These are phyloP conservation scores for Ianthella basta DNA, from an alignment of 37 sponge, comb jelly and placozoan species.

Conservation along the genomic window DNA sequence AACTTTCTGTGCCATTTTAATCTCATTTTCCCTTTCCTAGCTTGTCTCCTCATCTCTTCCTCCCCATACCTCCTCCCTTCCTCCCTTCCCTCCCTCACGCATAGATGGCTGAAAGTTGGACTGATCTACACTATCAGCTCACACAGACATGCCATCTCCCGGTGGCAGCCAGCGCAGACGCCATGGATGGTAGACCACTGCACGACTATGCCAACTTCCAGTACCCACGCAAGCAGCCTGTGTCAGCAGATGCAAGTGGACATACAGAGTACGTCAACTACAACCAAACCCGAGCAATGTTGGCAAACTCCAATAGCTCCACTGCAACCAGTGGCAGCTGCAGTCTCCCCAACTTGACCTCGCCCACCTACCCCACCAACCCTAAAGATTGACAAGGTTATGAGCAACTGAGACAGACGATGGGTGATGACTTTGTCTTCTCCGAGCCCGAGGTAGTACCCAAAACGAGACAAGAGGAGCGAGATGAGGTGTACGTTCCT, in stretches of 20 bases:
- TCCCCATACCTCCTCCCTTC: too few species aligned
- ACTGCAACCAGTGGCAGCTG: neutral
- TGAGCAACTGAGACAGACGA: neutral
- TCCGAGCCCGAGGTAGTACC: neutral
- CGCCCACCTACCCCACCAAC: neutral
- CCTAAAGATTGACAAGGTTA: neutral
- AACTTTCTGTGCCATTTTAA: too few species aligned
- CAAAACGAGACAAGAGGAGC: neutral
- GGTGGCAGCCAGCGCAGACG: neutral
- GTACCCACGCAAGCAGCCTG: neutral
- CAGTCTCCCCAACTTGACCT: neutral
- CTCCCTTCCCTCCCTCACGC: too few species aligned
- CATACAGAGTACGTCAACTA: neutral
- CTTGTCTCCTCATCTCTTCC: neutral
- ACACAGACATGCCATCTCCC: neutral
- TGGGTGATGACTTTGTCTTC: neutral
- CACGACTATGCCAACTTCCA: neutral
- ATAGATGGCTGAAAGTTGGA: conserved; percentile 27
- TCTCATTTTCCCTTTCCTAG: too few species aligned
- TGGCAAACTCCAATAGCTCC: neutral
- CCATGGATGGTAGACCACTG: neutral
- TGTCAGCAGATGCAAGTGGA: neutral
- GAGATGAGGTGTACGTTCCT: conserved; percentile 21
- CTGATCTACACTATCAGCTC: conserved; percentile 2
- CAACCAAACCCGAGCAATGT: neutral